Evolutionary conservation across 2,888 invertebrate species (phyloP), one percentile per base, ranked within the genome.

Genomic region (Drosophila anomalata): DNA sequence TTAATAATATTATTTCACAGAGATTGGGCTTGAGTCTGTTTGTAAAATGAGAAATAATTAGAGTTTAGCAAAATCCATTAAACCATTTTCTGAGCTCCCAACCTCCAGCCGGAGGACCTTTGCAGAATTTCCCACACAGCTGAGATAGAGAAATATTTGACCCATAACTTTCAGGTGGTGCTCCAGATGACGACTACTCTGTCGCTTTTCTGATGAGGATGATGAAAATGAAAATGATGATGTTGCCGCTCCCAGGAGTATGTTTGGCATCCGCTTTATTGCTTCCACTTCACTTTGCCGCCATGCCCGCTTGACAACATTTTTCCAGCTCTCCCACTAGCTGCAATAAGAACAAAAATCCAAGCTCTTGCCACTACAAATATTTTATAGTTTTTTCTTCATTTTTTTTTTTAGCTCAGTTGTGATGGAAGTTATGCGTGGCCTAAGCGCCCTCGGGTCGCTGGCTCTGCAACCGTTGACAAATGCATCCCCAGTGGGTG

Each of bases 361-460:
- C 55, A 54, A 62, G 54, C 73, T 52, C 69, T 52, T 73, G 55
- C 53, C 44, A 54, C 66, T 50, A 54, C 59, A 75, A 74, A 66
- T 70, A 73, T 74, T 78, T 62, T 57, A 67, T 61, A 29, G 46
- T 62, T 73, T 71, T 36, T 36, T 14, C 36, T n/a, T 12, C 36
- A 14, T 36, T 36, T 36, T 7, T 36, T 36, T 36, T 36, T 83
- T 75, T 70, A 58, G 67, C 86, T 75, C 78, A 67, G 67, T 86
- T 82, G 71, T 51, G 73, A 75, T 72, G 65, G 66, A 78, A 82
- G 84, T 84, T 83, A 87, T 78, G 84, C 84, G 78, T 78, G 56
- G 54, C 47, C 51, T 50, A 67, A 73, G 73, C 74, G 74, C 75
- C 69, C 66, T 66, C 47, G 62, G 72, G 50, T 20, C 24, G 42